Evolutionary conservation across 2,113 vertebrate species (phyloP).

Genomic region (Spermophilus dauricus): DNA sequence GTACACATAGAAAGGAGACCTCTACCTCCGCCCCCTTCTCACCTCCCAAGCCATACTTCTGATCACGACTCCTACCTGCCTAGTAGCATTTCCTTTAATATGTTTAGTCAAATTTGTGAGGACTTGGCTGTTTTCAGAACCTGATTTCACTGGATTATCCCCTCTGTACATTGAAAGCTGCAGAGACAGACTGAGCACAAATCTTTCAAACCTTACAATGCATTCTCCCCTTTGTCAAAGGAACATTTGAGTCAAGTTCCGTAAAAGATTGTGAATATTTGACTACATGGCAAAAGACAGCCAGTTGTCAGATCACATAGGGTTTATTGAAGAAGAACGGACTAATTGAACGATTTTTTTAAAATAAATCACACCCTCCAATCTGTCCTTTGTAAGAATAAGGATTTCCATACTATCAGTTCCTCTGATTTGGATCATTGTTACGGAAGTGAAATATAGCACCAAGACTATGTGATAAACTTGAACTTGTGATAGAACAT

Average conservation of each 20-base stretch:
- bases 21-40: neutral
- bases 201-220: neutral
- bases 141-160: neutral
- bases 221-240: neutral
- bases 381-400: neutral
- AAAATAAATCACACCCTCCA: neutral
- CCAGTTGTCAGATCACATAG: neutral
- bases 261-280: neutral
- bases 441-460: neutral
- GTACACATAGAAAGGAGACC: neutral
- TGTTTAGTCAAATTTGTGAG: neutral
- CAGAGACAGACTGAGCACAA: neutral
- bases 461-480: neutral
- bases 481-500: neutral
- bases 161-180: neutral
- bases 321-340: neutral
- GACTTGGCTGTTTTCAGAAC: neutral
- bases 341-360: neutral
- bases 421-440: neutral
- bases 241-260: conserved; percentile 22
- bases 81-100: neutral
- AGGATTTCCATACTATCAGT: neutral
- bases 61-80: neutral
- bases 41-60: neutral
- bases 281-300: neutral